Conservation (phyloP, 2,797 vertebrate genomes). For the Halcyon badia region DNA sequence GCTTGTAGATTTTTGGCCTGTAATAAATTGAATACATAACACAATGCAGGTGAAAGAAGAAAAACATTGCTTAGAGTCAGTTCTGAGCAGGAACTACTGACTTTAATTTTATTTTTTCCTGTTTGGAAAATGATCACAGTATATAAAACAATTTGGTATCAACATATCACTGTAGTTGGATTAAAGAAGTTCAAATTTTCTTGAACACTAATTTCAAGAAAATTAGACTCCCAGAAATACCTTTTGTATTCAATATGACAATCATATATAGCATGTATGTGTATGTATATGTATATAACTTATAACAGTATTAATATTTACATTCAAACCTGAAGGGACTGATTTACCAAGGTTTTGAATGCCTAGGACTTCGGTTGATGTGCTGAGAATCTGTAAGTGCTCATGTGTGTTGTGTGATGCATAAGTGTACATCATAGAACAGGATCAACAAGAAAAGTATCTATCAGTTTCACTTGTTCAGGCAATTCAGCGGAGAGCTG, state of each 20-base stretch:
- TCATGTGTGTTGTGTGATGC: not conserved
- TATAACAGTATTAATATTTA: not conserved
- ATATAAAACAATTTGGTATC: not conserved
- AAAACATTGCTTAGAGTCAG: not conserved
- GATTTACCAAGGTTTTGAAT: not conserved
- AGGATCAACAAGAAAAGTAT: not conserved
- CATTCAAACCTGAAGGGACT: not conserved
- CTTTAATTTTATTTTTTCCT: no score
- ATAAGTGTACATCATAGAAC: not conserved
- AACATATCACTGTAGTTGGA: not conserved
- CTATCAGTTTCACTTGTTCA: not conserved
- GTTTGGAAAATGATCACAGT: not conserved
- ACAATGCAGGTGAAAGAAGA: not conserved
- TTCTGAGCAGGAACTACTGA: not conserved
- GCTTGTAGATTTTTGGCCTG: not conserved
- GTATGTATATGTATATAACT: not conserved
- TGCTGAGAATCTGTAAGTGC: not conserved
- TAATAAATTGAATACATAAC: not conserved
- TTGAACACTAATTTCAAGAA: not conserved
- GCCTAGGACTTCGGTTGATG: not conserved
- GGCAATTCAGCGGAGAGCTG: not conserved
- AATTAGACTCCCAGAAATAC: not conserved
- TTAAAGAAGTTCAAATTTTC: not conserved
- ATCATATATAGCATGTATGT: rapidly evolving
- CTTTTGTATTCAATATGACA: not conserved